Base-by-base conservation (phyloP, 1,140 invertebrate genomes). In the Scaptomyza hsui region DNA sequence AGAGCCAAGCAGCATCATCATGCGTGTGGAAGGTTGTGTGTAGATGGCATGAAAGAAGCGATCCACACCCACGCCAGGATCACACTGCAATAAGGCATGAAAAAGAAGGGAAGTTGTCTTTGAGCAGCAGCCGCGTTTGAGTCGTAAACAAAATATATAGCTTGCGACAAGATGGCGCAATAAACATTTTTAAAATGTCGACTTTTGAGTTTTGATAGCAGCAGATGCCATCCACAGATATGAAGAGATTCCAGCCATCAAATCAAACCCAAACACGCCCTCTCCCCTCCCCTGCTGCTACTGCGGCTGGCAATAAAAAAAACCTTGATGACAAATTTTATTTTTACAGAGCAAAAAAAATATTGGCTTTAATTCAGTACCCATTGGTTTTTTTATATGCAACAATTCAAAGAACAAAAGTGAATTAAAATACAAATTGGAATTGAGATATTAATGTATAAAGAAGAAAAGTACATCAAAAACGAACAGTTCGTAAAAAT, bases 21-120 rank as follows among this genome's bases (percentile, higher is more conserved):
- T 95, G 16, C 94, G 79, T 4, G 94, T 93, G n/a, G 93, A 93
- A 6, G 93, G 92, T 29, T 94, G 93, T 0, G 95, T 95, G 92
- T 98, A 98, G n/a, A 98, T 93, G 5, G 97, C 96, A 92, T 98
- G 96, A 92, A 97, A 98, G 83, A 98, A 97, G 47, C 96, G 94
- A 91, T 98, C 96, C 42, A 97, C 95, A 1, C 95, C 97, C 9
- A 96, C 95, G 9, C 97, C 97, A 4, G 97, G 95, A 92, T 98
- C 97, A 89, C 97, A 97, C 97, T 98, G 69, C 56, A 68, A 49
- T 12, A 7, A 29, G 1, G 15, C 18, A 53, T 0, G 12, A 45
- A n/a, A n/a, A 10, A 4, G 6, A 35, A 15, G 16, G n/a, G 4
- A 24, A 7, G 9, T n/a, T n/a, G n/a, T n/a, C n/a, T 10, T 37